Evolutionary conservation across 1,140 invertebrate genomes (phyloP).

Genomic region (Lepidostoma basale): DNA sequence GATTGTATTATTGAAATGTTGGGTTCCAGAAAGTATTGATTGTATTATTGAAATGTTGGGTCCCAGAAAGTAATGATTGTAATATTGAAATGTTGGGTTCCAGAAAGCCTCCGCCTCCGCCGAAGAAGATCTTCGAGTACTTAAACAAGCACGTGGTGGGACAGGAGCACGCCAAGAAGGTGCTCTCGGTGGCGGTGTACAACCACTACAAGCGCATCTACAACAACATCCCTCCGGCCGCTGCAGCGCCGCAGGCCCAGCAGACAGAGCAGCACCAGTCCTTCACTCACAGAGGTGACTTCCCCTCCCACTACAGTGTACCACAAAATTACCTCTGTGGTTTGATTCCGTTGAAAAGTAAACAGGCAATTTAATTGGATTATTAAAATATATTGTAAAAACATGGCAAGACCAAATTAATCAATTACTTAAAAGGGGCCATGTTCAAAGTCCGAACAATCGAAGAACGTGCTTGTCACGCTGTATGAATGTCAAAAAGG

Average conservation of each 20-base stretch:
- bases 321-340: background rate
- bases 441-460: too few relatives aligned
- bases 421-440: too few relatives aligned
- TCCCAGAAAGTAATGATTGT: background rate
- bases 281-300: conserved; percentile 75
- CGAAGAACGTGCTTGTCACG: too few relatives aligned
- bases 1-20: background rate
- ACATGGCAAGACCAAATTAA: too few relatives aligned
- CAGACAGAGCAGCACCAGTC: conserved; percentile 68
- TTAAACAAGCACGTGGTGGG: conserved; percentile 97
- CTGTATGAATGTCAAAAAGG: too few relatives aligned
- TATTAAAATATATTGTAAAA: too few relatives aligned
- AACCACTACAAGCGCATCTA: conserved; percentile 99
- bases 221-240: conserved; percentile 81
- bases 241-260: conserved; percentile 56
- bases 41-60: background rate
- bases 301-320: conserved; percentile 43
- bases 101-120: conserved; percentile 87
- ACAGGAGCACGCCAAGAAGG: conserved; percentile 97
- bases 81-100: conserved; percentile 47
- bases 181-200: conserved; percentile 97
- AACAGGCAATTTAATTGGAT: too few relatives aligned
- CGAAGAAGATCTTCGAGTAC: conserved; percentile 96
- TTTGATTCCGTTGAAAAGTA: too few relatives aligned
- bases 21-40: background rate